Evolutionary conservation across 1,140 invertebrate genomes (phyloP).

Genomic region (Tyrophagus putrescentiae): DNA sequence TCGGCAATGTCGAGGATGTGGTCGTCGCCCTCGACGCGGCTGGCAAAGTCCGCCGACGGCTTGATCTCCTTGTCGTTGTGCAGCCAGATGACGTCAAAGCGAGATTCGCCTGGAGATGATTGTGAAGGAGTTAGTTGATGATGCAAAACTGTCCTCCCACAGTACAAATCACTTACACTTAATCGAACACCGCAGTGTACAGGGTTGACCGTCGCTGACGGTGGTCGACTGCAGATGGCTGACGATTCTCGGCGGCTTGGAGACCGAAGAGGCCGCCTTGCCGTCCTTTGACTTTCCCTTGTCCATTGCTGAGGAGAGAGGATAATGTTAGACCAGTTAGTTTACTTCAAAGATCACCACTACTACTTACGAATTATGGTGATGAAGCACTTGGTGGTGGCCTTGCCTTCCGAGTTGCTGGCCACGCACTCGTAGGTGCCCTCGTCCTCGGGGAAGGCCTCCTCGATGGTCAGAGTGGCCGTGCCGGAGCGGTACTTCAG

Average conservation of each 20-base stretch:
- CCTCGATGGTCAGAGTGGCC: constrained; percentile 66
- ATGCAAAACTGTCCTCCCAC: not conserved
- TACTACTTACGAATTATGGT: constrained; percentile 45
- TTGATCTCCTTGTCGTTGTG: constrained; percentile 94
- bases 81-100: constrained; percentile 48
- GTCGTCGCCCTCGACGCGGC: constrained; percentile 71
- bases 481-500: constrained; percentile 76
- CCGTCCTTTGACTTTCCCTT: constrained; percentile 33
- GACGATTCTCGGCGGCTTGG: constrained; percentile 26
- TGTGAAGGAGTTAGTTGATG: not conserved
- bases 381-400: constrained; percentile 64
- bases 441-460: constrained; percentile 86
- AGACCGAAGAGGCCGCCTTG: constrained; percentile 33
- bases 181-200: constrained; percentile 26
- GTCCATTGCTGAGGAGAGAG: constrained; percentile 42
- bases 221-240: constrained; percentile 25
- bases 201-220: constrained; percentile 28
- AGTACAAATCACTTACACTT: constrained; percentile 24
- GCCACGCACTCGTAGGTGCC: constrained; percentile 74
- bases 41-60: constrained; percentile 87
- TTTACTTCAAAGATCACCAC: not conserved
- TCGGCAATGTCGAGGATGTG: constrained; percentile 71
- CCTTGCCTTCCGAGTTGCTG: constrained; percentile 67
- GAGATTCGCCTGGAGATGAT: constrained; percentile 16
- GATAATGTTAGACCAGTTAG: not conserved